phyloP scores from a whole-genome alignment of 2,797 vertebrate species.

The Meda fulgida region DNA sequence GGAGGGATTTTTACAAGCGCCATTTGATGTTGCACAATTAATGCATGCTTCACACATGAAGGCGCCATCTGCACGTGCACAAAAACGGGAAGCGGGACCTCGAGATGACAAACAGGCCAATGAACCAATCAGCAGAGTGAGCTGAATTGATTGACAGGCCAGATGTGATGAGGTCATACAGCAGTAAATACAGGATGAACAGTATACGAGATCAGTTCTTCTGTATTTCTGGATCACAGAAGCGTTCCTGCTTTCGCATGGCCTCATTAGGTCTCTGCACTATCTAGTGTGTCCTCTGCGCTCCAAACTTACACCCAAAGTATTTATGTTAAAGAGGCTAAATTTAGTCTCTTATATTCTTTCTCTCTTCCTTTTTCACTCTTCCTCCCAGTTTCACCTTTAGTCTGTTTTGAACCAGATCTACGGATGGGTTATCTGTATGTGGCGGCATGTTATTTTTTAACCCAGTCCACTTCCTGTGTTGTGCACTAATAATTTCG shows the following conservation, averaged over 20 bases:
- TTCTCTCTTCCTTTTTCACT: conserved; percentile 58
- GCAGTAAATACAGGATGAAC: not conserved
- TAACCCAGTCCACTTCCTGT: conserved; percentile 28
- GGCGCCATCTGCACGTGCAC: conserved; percentile 66
- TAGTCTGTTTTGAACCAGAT: conserved; percentile 64
- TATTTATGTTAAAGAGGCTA: conserved; percentile 62
- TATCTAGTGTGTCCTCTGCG: conserved; percentile 58
- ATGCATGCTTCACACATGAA: conserved; percentile 73
- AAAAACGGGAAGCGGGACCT: conserved; percentile 46
- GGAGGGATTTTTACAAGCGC: conserved; percentile 64
- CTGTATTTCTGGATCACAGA: conserved; percentile 62
- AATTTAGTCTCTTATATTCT: conserved; percentile 60
- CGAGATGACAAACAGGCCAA: conserved; percentile 45
- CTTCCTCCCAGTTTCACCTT: conserved; percentile 54
- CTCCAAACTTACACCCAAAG: conserved; percentile 62
- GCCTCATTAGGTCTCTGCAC: conserved; percentile 77
- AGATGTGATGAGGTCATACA: not conserved
- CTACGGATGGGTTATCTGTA: conserved; percentile 23
- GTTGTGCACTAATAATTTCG: conserved; percentile 11
- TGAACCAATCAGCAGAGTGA: conserved; percentile 55
- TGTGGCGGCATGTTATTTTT: conserved; percentile 25
- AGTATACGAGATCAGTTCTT: not conserved
- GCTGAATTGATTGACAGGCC: conserved; percentile 49
- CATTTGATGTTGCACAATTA: conserved; percentile 75
- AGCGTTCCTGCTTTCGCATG: conserved; percentile 73